Evolutionary conservation across 2,113 vertebrate genomes (phyloP).

Genomic region (Canis aureus): DNA sequence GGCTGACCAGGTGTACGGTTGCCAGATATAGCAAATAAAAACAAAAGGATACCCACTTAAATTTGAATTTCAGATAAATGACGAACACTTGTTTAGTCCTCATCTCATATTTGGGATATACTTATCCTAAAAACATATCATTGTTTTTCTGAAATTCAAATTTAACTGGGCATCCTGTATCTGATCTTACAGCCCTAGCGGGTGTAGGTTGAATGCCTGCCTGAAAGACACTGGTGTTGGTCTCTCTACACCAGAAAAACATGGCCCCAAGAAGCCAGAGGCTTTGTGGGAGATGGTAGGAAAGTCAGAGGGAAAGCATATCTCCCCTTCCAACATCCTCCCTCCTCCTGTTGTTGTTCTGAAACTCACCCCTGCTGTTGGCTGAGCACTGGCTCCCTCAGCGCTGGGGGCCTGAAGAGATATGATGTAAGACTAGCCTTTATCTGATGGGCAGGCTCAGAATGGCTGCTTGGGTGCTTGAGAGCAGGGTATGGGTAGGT

Average conservation of each 20-base stretch:
- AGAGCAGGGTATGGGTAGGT: slow-evolving; percentile 72
- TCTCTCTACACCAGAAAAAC: background rate
- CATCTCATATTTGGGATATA: background rate
- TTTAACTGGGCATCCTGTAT: background rate
- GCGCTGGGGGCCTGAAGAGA: slow-evolving; percentile 77
- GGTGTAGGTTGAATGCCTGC: accelerated
- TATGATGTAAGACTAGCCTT: slow-evolving; percentile 83
- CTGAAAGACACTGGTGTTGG: background rate
- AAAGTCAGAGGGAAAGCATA: background rate
- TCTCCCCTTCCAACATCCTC: background rate
- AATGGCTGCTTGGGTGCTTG: slow-evolving; percentile 54
- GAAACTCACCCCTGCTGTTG: slow-evolving; percentile 80
- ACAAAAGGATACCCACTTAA: background rate
- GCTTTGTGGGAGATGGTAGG: background rate
- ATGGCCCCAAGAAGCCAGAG: background rate
- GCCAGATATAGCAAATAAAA: background rate
- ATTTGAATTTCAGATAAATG: background rate
- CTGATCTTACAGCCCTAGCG: background rate
- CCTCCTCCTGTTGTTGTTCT: slow-evolving; percentile 75
- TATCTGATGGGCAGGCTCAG: slow-evolving; percentile 83
- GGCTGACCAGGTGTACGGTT: background rate
- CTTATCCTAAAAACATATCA: background rate
- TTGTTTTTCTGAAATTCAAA: background rate
- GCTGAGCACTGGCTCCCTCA: slow-evolving; percentile 79
- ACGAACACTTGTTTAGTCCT: background rate